Evolutionary conservation across 2,888 invertebrate species (phyloP).

Genomic region (Drosophila picticornis): DNA sequence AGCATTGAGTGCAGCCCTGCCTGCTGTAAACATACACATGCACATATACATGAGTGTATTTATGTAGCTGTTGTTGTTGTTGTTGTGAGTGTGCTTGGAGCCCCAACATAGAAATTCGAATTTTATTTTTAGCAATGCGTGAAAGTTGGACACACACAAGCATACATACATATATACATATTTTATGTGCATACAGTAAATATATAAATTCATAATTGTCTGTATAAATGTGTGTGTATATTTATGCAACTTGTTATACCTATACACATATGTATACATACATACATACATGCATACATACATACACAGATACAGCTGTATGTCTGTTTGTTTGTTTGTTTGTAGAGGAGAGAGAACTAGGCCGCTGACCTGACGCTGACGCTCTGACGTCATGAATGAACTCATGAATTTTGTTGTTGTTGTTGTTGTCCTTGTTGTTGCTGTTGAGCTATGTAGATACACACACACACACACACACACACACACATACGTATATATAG

Average conservation of each 20-base stretch:
- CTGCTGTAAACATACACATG: not conserved
- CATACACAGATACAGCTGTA: conserved; percentile 10
- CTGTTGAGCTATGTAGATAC: conserved; percentile 39
- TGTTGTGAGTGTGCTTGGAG: conserved; percentile 28
- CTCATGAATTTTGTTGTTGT: conserved; percentile 73
- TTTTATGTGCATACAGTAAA: conserved; percentile 22
- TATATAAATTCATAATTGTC: conserved; percentile 13
- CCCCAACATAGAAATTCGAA: conserved; percentile 65
- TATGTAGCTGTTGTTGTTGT: conserved; percentile 2
- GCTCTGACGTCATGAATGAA: conserved; percentile 85
- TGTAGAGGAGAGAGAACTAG: conserved; percentile 75
- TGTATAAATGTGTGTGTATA: conserved; percentile 20
- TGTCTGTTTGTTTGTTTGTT: conserved; percentile 6
- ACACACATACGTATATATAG: conserved; percentile 18
- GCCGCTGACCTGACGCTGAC: conserved; percentile 84
- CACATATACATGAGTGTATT: conserved; percentile 1
- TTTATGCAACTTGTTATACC: conserved; percentile 38
- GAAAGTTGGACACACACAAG: conserved; percentile 50
- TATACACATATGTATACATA: conserved; percentile 32
- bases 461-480: not conserved
- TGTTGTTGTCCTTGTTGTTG: conserved; percentile 31
- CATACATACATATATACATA: not conserved
- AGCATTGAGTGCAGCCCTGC: conserved; percentile 26
- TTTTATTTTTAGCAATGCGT: conserved; percentile 70
- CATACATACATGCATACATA: not conserved